phyloP scores from a whole-genome alignment of 2,888 invertebrate genomes.

The Ormyrus nitidulus region DNA sequence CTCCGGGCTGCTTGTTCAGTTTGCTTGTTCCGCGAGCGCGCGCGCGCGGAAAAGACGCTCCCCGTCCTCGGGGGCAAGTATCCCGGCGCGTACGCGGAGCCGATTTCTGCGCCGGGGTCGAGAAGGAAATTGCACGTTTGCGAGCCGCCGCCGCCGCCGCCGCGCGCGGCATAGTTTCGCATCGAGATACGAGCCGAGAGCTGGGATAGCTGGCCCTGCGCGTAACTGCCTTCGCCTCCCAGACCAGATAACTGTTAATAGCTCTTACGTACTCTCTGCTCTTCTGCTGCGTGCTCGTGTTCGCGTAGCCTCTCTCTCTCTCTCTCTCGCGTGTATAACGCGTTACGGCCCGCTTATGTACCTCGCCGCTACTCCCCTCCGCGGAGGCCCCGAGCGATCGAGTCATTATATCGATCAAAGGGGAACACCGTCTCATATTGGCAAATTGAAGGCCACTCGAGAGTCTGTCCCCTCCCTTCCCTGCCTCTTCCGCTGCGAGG shows the following conservation, averaged over 20 bases:
- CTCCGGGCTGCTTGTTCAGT: slow-evolving; percentile 26
- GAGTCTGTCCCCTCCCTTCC: background rate
- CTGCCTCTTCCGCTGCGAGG: too few relatives aligned
- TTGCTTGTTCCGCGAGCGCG: slow-evolving; percentile 34
- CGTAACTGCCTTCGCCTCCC: slow-evolving; percentile 46
- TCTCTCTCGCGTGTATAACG: background rate
- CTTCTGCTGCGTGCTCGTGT: too few relatives aligned
- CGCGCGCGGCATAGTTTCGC: slow-evolving; percentile 54
- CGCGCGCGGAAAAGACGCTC: slow-evolving; percentile 43
- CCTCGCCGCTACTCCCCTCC: background rate
- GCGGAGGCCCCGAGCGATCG: slow-evolving; percentile 3
- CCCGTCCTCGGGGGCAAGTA: background rate
- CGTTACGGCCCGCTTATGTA: slow-evolving; percentile 10
- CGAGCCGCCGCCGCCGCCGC: slow-evolving; percentile 19
- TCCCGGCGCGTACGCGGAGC: background rate
- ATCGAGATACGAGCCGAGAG: slow-evolving; percentile 46
- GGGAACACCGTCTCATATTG: slow-evolving; percentile 2
- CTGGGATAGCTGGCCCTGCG: slow-evolving; percentile 14
- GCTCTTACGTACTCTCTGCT: slow-evolving; percentile 33
- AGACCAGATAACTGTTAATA: slow-evolving; percentile 58
- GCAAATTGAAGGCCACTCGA: slow-evolving; percentile 30
- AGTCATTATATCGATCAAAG: slow-evolving; percentile 38
- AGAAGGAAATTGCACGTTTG: slow-evolving; percentile 58
- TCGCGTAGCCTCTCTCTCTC: too few relatives aligned
- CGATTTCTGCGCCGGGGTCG: slow-evolving; percentile 52